phyloP scores from a whole-genome alignment of 1,140 invertebrate species.

The Ruditapes philippinarum region DNA sequence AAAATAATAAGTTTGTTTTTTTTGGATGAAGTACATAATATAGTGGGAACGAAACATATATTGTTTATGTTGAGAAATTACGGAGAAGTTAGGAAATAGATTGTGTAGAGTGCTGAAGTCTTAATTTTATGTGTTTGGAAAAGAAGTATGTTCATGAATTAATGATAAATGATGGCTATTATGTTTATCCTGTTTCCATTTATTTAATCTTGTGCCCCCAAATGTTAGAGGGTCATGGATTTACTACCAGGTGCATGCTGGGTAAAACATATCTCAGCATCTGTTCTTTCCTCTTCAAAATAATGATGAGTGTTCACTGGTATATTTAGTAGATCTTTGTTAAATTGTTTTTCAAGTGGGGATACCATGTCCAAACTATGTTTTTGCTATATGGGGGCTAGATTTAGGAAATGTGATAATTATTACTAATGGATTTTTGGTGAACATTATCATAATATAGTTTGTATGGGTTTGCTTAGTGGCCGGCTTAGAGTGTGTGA shows the following conservation, averaged over 20 bases:
- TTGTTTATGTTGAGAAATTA: too few relatives aligned
- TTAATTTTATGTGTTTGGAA: too few relatives aligned
- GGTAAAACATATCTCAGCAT: constrained; percentile 20
- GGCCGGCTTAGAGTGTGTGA: not conserved
- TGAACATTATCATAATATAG: constrained; percentile 28
- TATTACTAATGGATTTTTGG: constrained; percentile 43
- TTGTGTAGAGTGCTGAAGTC: too few relatives aligned
- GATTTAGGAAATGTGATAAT: constrained; percentile 24
- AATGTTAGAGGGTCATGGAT: constrained; percentile 23
- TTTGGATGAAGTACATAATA: too few relatives aligned
- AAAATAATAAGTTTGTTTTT: too few relatives aligned
- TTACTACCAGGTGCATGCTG: constrained; percentile 36
- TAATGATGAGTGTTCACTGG: not conserved
- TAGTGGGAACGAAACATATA: too few relatives aligned
- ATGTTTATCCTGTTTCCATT: constrained; percentile 29
- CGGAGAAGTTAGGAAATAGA: too few relatives aligned
- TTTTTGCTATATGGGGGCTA: not conserved
- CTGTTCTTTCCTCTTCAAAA: constrained; percentile 23
- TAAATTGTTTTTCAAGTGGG: constrained; percentile 11
- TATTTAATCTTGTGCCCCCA: constrained; percentile 32
- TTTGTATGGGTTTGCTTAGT: constrained; percentile 8
- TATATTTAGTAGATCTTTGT: not conserved
- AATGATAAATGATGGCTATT: not conserved
- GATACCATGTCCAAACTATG: not conserved
- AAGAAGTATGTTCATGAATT: too few relatives aligned